Base-by-base conservation (phyloP, 2,113 vertebrate genomes). In the Corapipo altera region DNA sequence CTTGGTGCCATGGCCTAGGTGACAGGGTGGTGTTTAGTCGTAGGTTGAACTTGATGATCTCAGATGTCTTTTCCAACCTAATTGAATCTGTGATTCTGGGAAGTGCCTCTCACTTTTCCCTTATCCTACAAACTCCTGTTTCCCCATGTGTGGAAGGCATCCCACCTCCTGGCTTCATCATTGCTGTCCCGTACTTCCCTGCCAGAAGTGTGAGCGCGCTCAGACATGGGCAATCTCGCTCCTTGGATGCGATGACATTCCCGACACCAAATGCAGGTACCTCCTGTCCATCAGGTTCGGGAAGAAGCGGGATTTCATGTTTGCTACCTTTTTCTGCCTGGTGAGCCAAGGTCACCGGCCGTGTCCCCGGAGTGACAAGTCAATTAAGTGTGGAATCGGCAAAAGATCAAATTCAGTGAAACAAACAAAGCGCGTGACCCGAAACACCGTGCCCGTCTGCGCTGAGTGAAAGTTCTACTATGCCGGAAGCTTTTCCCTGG, bases 361-460 rank as follows among this genome's bases (percentile, higher is more conserved):
- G 4, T 2, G 48, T 4, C 48, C 2, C 16, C 27, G 1, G 44
- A 15, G 41, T 1, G 11, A 49, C 23, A 0, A 4, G 23, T 8
- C 54, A 37, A 6, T 24, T n/a, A 54, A 12, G 44, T 0, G 30
- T 3, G 37, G 48, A 35, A 17, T 5, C 3, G 3, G 32, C 10
- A 15, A 28, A 75, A 32, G 4, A 12, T 8, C 11, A 6, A 12
- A 14, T 30, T 13, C 11, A n/a, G 16, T 3, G 23, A 33, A 9
- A 23, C 30, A 4, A 61, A 54, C 7, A 15, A 33, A 69, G 59
- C 2, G 9, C 8, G 0, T 1, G 22, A 11, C 15, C 10, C 5
- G 28, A 20, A 35, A 43, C 35, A 7, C 52, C 3, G 51, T 9
- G 4, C 48, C 11, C 15, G 15, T 1, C 33, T 5, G 54, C 11